These are phyloP conservation scores for Tachuris rubrigastra DNA, from an alignment of 2,113 vertebrate genomes.

Conservation along the genomic window DNA sequence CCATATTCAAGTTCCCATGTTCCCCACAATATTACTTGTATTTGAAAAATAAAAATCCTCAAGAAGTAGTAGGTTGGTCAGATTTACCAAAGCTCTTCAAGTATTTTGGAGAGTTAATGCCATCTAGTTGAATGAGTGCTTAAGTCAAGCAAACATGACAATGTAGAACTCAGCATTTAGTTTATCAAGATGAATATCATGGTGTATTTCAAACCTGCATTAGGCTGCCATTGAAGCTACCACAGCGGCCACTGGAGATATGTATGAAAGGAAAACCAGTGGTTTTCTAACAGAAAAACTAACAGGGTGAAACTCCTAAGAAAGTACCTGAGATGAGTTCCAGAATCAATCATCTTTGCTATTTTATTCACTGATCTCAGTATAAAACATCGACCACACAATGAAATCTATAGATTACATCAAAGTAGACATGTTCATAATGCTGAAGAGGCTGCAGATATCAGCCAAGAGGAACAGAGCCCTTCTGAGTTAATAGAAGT, in stretches of 20 bases:
- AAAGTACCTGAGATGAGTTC: background rate
- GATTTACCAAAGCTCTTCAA: background rate
- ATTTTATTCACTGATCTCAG: background rate
- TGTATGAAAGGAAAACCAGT: background rate
- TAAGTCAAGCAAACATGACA: background rate
- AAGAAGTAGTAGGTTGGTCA: background rate
- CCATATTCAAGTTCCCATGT: background rate
- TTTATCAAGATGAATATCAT: background rate
- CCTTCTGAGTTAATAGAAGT: background rate
- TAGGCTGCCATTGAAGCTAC: background rate
- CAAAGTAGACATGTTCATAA: background rate
- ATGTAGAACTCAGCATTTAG: background rate
- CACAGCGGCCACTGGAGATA: background rate
- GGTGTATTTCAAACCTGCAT: background rate
- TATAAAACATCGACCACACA: background rate
- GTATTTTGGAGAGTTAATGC: background rate
- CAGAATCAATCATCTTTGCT: background rate
- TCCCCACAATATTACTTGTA: background rate
- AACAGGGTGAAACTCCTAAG: fast-evolving
- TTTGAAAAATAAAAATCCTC: background rate
- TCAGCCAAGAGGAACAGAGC: background rate
- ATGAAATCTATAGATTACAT: background rate
- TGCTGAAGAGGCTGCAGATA: background rate
- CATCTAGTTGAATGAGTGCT: background rate
- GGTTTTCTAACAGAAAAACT: background rate